A percentile compares a stretch with the other conserved stretches of the same genome.
phyloP scores from a whole-genome alignment of 1,140 invertebrate genomes.

The Apis florea region DNA sequence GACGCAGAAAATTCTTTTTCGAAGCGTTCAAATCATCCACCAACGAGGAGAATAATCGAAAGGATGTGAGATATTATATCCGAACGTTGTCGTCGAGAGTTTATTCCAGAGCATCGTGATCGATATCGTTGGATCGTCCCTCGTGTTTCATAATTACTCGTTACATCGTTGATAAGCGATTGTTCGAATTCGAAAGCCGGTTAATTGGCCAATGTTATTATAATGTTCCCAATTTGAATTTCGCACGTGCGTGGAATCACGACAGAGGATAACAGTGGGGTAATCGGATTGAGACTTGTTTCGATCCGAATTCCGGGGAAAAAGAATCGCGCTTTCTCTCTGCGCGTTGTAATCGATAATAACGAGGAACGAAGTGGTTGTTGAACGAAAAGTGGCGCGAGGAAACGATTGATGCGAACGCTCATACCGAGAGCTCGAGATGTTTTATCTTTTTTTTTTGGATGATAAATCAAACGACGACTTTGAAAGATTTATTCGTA shows the following conservation, averaged over 20 bases:
- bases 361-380: conserved; percentile 51
- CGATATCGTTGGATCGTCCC: neutral
- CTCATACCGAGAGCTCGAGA: neutral
- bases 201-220: neutral
- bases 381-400: conserved; percentile 31
- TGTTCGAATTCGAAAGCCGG: neutral
- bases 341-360: conserved; percentile 41
- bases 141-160: neutral
- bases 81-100: neutral
- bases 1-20: neutral
- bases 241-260: neutral
- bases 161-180: neutral
- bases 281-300: neutral
- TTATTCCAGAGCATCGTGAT: neutral
- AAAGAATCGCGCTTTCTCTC: neutral
- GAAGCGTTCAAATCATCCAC: neutral
- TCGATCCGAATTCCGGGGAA: too few species aligned
- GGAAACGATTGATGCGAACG: neutral
- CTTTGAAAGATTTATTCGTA: neutral
- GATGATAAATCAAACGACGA: conserved; percentile 6
- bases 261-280: neutral
- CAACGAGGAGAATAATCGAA: too few species aligned
- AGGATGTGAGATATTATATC: too few species aligned
- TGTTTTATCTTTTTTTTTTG: neutral
- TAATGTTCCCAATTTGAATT: too few species aligned